Evolutionary conservation across 2,888 invertebrate genomes (phyloP).

Genomic region (Eupeodes luniger): DNA sequence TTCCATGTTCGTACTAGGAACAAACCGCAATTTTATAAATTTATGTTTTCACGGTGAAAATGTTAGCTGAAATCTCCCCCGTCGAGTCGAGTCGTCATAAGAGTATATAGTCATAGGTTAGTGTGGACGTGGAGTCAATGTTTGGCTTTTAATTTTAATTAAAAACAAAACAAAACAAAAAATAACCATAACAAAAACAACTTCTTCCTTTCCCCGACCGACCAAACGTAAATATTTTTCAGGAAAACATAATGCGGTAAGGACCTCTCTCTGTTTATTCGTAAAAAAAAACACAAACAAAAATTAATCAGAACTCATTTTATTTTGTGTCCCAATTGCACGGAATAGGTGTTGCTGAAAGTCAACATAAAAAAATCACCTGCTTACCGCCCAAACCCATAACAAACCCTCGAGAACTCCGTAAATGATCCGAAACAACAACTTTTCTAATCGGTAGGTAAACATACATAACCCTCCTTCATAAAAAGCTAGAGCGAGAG

Average conservation of each 20-base stretch:
- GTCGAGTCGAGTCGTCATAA: background rate
- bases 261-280: background rate
- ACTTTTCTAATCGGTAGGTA: slow-evolving; percentile 37
- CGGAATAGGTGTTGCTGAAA: slow-evolving; percentile 15
- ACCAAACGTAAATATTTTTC: background rate
- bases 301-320: slow-evolving; percentile 39
- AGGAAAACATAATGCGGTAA: slow-evolving; percentile 16
- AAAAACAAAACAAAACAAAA: background rate
- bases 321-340: slow-evolving; percentile 8
- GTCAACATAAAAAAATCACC: slow-evolving; percentile 24
- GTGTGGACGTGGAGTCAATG: background rate
- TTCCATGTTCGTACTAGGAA: slow-evolving; percentile 9
- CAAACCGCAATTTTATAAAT: slow-evolving; percentile 47
- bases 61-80: slow-evolving; percentile 21
- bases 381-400: background rate
- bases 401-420: background rate
- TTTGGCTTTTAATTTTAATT: slow-evolving; percentile 35
- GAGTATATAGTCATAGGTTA: background rate
- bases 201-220: background rate
- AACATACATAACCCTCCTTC: slow-evolving; percentile 15
- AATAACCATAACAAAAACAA: background rate
- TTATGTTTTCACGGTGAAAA: slow-evolving; percentile 24
- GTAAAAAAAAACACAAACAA: slow-evolving; percentile 15
- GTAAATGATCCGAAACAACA: slow-evolving; percentile 20
- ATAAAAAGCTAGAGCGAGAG: background rate